phyloP scores from a whole-genome alignment of 2,797 vertebrate species.

The Sebastes glaucus region DNA sequence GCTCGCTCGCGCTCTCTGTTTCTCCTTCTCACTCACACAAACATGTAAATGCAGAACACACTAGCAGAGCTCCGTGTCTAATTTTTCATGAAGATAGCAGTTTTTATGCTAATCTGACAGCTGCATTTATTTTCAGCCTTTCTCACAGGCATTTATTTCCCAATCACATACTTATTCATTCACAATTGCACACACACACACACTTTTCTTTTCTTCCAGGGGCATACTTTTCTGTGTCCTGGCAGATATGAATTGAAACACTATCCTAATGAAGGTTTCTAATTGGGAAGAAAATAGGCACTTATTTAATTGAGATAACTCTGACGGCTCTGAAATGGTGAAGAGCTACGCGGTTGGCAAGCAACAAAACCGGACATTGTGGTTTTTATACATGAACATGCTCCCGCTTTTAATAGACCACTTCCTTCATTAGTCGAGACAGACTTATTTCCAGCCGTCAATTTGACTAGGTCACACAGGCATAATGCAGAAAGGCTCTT shows the following conservation, averaged over 20 bases:
- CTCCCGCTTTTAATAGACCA: conserved; percentile 18
- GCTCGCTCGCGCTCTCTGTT: conserved; percentile 1
- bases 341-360: background rate
- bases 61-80: conserved; percentile 54
- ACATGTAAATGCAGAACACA: conserved; percentile 46
- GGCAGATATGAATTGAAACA: conserved; percentile 20
- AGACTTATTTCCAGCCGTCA: conserved; percentile 40
- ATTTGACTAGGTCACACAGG: conserved; percentile 51
- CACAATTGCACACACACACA: conserved; percentile 10
- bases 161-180: conserved; percentile 48
- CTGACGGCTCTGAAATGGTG: conserved; percentile 25
- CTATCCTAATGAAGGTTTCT: conserved; percentile 39
- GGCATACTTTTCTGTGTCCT: conserved; percentile 1
- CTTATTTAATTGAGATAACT: conserved; percentile 41
- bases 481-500: conserved; percentile 23
- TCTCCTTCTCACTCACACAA: conserved; percentile 31
- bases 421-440: conserved; percentile 42
- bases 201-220: background rate
- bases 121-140: conserved; percentile 67
- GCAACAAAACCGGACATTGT: conserved; percentile 24
- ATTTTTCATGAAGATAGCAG: conserved; percentile 72
- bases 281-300: conserved; percentile 45
- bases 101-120: conserved; percentile 76
- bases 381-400: background rate
- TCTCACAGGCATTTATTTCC: conserved; percentile 61